A percentile compares a stretch with the other conserved stretches of the same genome.
phyloP scores from a whole-genome alignment of 2,113 vertebrate species.

The Rhinopomastus cyanomelas region DNA sequence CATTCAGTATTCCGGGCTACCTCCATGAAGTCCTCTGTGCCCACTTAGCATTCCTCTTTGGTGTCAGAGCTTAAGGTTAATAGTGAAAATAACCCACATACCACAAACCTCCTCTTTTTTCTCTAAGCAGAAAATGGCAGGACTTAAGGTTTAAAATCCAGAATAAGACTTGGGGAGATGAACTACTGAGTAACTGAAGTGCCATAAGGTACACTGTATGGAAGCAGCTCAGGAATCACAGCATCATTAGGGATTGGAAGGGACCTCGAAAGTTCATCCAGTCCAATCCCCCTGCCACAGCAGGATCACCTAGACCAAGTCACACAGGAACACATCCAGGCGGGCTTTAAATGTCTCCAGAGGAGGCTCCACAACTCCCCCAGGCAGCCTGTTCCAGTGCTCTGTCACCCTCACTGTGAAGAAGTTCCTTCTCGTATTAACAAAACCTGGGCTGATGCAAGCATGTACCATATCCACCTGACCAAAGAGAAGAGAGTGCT shows the following conservation, averaged over 20 bases:
- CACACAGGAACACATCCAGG: too few relatives aligned
- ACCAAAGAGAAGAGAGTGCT: not conserved
- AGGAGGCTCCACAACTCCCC: too few relatives aligned
- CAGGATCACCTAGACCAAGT: too few relatives aligned
- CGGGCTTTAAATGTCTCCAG: too few relatives aligned
- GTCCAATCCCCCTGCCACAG: too few relatives aligned
- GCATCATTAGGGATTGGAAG: too few relatives aligned
- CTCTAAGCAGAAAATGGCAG: not conserved
- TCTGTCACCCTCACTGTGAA: too few relatives aligned
- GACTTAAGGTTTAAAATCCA: not conserved
- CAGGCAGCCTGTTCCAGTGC: too few relatives aligned
- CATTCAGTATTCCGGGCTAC: not conserved
- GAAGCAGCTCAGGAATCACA: not conserved
- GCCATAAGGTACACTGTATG: not conserved
- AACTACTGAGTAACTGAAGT: not conserved
- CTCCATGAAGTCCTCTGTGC: not conserved
- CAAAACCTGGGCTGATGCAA: not conserved
- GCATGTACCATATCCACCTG: not conserved
- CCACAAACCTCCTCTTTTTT: not conserved
- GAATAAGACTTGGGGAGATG: not conserved
- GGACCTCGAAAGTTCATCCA: too few relatives aligned
- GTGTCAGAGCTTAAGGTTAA: not conserved
- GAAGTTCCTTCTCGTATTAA: not conserved
- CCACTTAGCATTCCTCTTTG: not conserved
- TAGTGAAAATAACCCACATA: not conserved